Evolutionary conservation across 2,113 vertebrate genomes (phyloP).

Genomic region (Psilopsiagon aymara): DNA sequence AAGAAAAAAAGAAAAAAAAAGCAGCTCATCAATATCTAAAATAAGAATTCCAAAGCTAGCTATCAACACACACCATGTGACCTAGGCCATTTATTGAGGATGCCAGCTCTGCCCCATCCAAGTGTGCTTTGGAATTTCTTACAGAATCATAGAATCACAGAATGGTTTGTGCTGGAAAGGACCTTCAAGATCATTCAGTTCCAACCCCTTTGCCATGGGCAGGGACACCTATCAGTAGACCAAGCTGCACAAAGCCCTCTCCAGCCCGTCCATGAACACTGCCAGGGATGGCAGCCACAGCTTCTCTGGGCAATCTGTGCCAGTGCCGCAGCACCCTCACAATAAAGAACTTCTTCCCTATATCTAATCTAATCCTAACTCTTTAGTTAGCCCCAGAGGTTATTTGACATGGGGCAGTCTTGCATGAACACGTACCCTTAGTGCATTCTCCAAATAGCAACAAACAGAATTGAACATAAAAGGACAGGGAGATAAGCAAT

Average conservation of each 20-base stretch:
- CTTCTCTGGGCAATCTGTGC: neutral
- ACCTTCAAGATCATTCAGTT: neutral
- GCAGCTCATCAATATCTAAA: neutral
- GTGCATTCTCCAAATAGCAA: neutral
- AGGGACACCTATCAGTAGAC: neutral
- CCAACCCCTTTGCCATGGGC: neutral
- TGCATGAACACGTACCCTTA: neutral
- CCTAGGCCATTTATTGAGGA: neutral
- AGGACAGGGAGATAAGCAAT: neutral
- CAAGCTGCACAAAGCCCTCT: neutral
- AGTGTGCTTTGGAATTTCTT: neutral
- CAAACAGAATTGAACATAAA: neutral
- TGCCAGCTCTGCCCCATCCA: neutral
- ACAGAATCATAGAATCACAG: neutral
- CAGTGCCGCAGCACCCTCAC: neutral
- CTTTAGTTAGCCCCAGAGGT: neutral
- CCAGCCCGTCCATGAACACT: neutral
- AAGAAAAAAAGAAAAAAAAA: neutral
- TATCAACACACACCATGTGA: neutral
- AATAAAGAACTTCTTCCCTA: neutral
- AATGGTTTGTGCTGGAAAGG: neutral
- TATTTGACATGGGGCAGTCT: neutral
- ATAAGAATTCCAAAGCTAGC: neutral
- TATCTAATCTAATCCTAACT: neutral
- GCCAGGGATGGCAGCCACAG: neutral